Evolutionary conservation across 2,113 vertebrate species (phyloP).

Genomic region (Lampris megalopsis): DNA sequence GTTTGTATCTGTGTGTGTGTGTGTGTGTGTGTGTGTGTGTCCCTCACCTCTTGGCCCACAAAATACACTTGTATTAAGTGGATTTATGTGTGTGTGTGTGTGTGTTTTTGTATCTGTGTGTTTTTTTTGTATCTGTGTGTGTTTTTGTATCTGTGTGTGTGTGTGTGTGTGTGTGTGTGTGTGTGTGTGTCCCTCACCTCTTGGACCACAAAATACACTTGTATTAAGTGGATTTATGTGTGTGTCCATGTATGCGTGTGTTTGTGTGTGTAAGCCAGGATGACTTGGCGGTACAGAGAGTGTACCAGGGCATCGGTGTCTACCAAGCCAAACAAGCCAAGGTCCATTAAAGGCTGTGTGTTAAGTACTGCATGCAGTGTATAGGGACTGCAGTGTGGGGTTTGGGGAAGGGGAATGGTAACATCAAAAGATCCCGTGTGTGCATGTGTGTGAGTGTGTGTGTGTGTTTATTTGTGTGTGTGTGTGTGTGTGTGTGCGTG

Average conservation of each 20-base stretch:
- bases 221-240: slow-evolving; percentile 34
- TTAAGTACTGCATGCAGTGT: slow-evolving; percentile 15
- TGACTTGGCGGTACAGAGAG: slow-evolving; percentile 22
- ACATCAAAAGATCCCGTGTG: background rate
- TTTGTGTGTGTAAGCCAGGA: slow-evolving; percentile 7
- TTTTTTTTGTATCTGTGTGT: background rate
- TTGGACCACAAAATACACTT: slow-evolving; percentile 20
- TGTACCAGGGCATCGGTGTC: slow-evolving; percentile 2
- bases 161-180: slow-evolving; percentile 18
- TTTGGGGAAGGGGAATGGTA: background rate
- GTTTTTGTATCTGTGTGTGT: slow-evolving; percentile 33
- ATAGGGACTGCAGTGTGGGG: slow-evolving; percentile 9
- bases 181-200: slow-evolving; percentile 17
- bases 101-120: too few species aligned
- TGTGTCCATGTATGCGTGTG: slow-evolving; percentile 17
- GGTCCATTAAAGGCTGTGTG: slow-evolving; percentile 2
- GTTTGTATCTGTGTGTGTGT: background rate
- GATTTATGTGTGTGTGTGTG: too few species aligned
- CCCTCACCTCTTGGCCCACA: too few species aligned
- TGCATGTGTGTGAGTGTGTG: background rate
- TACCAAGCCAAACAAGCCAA: slow-evolving; percentile 48
- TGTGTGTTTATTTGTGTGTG: slow-evolving; percentile 8
- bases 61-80: too few species aligned
- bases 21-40: too few species aligned
- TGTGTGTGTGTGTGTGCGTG: slow-evolving; percentile 17